Conservation (phyloP, 1,140 invertebrate species). For the Lepidotrigona ventralis region DNA sequence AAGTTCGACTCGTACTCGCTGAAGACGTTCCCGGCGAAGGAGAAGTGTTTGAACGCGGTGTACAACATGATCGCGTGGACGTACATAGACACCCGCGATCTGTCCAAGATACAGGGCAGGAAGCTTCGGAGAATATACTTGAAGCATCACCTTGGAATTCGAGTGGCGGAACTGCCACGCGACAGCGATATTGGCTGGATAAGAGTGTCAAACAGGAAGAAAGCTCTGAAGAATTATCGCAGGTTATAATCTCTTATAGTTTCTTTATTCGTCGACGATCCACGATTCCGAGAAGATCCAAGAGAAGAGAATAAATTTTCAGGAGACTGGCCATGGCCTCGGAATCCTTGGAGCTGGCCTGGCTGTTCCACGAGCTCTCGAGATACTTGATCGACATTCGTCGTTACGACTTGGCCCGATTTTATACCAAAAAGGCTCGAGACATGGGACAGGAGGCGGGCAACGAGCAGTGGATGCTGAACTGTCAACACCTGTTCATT, state of each 20-base stretch:
- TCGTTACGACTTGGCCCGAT: constrained; percentile 70
- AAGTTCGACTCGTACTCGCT: constrained; percentile 65
- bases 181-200: constrained; percentile 71
- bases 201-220: constrained; percentile 42
- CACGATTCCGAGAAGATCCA: too few species aligned
- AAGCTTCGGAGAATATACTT: constrained; percentile 51
- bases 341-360: constrained; percentile 66
- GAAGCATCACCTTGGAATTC: constrained; percentile 69
- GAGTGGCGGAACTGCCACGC: constrained; percentile 58
- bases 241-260: constrained; percentile 19
- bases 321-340: constrained; percentile 67
- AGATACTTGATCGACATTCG: constrained; percentile 65
- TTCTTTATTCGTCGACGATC: too few species aligned
- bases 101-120: constrained; percentile 47
- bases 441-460: constrained; percentile 53
- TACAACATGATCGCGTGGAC: constrained; percentile 67
- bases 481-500: constrained; percentile 67
- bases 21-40: constrained; percentile 64
- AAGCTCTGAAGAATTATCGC: constrained; percentile 56
- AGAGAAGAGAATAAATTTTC: not conserved
- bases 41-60: constrained; percentile 62
- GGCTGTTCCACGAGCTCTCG: constrained; percentile 72
- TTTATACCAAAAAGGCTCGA: constrained; percentile 68
- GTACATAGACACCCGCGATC: constrained; percentile 70
- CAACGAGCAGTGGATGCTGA: constrained; percentile 65